Evolutionary conservation across 2,888 invertebrate species (phyloP), one percentile per base, ranked within the genome.

Genomic region (Philaethria dido): DNA sequence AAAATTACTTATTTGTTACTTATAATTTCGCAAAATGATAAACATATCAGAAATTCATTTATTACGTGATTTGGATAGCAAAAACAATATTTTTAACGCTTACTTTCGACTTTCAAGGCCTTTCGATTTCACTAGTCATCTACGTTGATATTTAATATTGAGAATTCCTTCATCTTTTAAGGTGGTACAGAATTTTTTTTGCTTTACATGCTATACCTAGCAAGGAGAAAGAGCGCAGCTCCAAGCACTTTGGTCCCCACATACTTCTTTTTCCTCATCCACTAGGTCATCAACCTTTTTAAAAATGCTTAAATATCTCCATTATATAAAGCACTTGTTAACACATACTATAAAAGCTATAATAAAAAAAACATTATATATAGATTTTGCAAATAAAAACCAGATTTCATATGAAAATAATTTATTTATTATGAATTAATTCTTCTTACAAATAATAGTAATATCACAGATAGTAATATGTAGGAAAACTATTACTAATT

Each of bases 391-490:
- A 55, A 39, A 55, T 20, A 55, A 20, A 39, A 36, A 20, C 14
- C 55, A 14, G 20, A 18, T 33, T 13, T 9, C 3, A 39, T 39
- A 20, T 36, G n/a, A 20, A 39, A 14, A 39, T 18, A 54, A 39
- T 55, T 36, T 50, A 50, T 55, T 55, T 55, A 39, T 14, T 55
- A 9, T 14, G 39, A 14, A 39, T 22, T 22, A 22, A 55, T 36
- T 55, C 39, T 22, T 22, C n/a, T 52, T 52, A 33, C 29, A 52
- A 52, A 52, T 52, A 52, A 52, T 16, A 52, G 11, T 52, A 57
- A 42, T 57, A 57, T 57, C 57, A 57, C 57, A 57, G 42, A 57
- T 57, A 42, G 39, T 42, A 57, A 57, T 14, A 18, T 42, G 36
- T 55, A 39, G 20, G 20, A n/a, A 9, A 55, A 5, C 9, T 39